A percentile compares a stretch with the other conserved stretches of the same genome.
phyloP scores from a whole-genome alignment of 2,113 vertebrate species.

The Elachura formosa region DNA sequence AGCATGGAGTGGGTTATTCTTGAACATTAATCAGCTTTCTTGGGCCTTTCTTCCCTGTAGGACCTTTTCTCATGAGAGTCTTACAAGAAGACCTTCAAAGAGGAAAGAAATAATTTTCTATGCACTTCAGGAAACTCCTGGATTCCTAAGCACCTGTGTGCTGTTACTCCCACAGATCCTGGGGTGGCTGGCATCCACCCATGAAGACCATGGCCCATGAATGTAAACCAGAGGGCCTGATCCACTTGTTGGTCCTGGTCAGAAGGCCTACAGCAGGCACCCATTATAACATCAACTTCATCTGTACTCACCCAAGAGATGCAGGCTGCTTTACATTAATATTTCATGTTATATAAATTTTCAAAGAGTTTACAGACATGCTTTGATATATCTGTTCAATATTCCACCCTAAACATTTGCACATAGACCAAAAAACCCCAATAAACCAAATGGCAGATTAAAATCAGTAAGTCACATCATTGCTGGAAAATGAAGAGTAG shows the following conservation, averaged over 20 bases:
- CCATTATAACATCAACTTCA: not conserved
- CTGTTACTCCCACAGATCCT: not conserved
- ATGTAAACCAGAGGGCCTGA: not conserved
- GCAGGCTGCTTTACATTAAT: not conserved
- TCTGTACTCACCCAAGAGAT: not conserved
- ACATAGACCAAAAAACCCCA: not conserved
- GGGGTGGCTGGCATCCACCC: not conserved
- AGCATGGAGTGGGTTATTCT: not conserved
- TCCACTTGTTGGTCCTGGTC: not conserved
- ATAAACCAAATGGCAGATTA: not conserved
- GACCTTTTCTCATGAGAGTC: not conserved
- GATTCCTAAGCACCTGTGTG: not conserved
- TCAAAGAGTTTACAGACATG: not conserved
- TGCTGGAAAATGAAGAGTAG: not conserved
- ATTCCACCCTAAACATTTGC: not conserved
- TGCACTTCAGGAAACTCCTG: not conserved
- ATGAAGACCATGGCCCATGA: accelerated
- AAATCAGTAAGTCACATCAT: not conserved
- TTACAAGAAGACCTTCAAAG: not conserved
- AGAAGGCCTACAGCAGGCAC: not conserved
- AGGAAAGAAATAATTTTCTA: not conserved
- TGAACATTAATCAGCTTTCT: not conserved
- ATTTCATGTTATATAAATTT: not conserved
- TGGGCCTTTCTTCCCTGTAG: not conserved
- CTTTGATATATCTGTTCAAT: not conserved